Conservation (phyloP, 2,113 vertebrate species). For the Australoheros scitulus region DNA sequence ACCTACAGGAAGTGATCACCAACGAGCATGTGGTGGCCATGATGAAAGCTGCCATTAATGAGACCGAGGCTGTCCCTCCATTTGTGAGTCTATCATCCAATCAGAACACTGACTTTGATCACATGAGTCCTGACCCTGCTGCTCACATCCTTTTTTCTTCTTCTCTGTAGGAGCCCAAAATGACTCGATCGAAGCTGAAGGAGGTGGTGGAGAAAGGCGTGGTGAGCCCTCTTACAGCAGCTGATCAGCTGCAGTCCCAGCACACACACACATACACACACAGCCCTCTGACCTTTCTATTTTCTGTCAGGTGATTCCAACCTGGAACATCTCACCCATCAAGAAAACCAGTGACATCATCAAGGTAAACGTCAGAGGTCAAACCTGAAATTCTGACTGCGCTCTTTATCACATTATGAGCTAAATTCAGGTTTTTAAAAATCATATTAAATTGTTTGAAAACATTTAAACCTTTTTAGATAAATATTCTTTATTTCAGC, state of each 20-base stretch:
- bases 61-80: slow-evolving; percentile 87
- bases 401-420: background rate
- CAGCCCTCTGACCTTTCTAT: background rate
- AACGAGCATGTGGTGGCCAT: slow-evolving; percentile 98
- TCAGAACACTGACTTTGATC: background rate
- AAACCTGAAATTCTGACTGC: background rate
- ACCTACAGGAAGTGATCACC: slow-evolving; percentile 92
- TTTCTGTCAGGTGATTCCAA: slow-evolving; percentile 88
- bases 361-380: slow-evolving; percentile 58
- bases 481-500: background rate
- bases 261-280: background rate
- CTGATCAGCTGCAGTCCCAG: no score
- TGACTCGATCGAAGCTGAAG: slow-evolving; percentile 98
- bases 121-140: background rate
- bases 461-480: background rate
- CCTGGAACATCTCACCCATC: slow-evolving; percentile 97
- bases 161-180: slow-evolving; percentile 89
- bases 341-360: slow-evolving; percentile 87
- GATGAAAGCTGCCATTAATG: slow-evolving; percentile 98
- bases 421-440: background rate
- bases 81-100: slow-evolving; percentile 86
- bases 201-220: slow-evolving; percentile 96
- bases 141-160: background rate
- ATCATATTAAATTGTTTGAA: background rate
- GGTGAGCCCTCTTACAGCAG: slow-evolving; percentile 76